Percentiles rank a stretch among this genome's conserved stretches.
These are phyloP conservation scores for Pachycephus smyrnensis DNA, from an alignment of 2,888 invertebrate genomes.

Conservation along the genomic window DNA sequence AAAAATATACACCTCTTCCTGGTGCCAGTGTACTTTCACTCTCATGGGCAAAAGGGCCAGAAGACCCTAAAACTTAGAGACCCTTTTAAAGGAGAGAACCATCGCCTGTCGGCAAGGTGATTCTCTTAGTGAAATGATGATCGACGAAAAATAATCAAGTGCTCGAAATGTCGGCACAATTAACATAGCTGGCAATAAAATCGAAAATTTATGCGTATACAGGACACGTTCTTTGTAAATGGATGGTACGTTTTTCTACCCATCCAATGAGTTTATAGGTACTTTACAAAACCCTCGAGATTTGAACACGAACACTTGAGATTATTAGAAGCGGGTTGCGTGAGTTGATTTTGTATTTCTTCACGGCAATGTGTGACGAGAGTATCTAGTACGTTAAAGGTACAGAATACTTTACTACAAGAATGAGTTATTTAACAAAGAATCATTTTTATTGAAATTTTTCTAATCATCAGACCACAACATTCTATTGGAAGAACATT, in stretches of 20 bases:
- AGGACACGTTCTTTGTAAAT: slow-evolving; percentile 13
- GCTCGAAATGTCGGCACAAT: slow-evolving; percentile 22
- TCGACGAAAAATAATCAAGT: slow-evolving; percentile 28
- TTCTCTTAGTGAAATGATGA: slow-evolving; percentile 21
- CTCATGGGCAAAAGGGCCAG: neutral
- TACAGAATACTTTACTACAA: neutral
- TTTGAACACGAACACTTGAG: neutral
- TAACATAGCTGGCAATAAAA: slow-evolving; percentile 37
- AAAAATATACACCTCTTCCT: neutral
- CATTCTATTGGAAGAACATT: slow-evolving; percentile 33
- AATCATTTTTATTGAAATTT: neutral
- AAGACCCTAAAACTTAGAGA: neutral
- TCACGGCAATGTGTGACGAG: neutral
- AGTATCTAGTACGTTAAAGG: neutral
- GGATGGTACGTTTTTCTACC: neutral
- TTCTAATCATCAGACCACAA: neutral
- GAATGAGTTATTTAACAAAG: neutral
- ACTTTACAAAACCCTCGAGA: neutral
- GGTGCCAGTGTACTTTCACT: neutral
- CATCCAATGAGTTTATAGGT: neutral
- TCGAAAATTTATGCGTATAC: slow-evolving; percentile 33
- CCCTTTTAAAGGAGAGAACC: neutral
- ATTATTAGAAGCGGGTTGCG: neutral
- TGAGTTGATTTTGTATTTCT: neutral
- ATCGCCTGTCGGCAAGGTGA: slow-evolving; percentile 19